A percentile compares a stretch with the other conserved stretches of the same genome.
Conservation (phyloP, 2,888 invertebrate species). For the Catocala fraxini region DNA sequence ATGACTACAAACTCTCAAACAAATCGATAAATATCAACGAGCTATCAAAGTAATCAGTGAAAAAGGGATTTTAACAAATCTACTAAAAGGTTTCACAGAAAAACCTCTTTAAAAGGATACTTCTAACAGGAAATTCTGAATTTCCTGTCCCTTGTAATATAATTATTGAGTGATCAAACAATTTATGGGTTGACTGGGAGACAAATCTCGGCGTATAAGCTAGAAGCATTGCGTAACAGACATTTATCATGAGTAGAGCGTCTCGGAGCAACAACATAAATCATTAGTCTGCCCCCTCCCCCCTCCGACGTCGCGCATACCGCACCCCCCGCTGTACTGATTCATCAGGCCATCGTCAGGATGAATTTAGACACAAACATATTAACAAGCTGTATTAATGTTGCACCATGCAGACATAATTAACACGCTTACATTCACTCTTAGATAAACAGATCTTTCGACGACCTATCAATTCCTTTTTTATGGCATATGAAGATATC, state of each 20-base stretch:
- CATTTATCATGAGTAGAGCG: slow-evolving; percentile 77
- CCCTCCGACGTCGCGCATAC: slow-evolving; percentile 46
- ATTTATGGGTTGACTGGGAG: slow-evolving; percentile 31
- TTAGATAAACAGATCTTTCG: neutral
- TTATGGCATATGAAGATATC: too few species aligned
- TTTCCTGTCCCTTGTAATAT: slow-evolving; percentile 37
- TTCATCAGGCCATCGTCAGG: slow-evolving; percentile 64
- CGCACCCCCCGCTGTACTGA: slow-evolving; percentile 52
- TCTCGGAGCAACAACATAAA: slow-evolving; percentile 75
- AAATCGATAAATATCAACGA: neutral
- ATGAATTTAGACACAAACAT: slow-evolving; percentile 51
- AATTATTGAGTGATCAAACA: slow-evolving; percentile 52
- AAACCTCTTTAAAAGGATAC: slow-evolving; percentile 32
- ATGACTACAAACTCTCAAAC: neutral
- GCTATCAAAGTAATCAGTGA: neutral
- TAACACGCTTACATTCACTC: neutral
- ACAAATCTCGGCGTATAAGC: slow-evolving; percentile 16
- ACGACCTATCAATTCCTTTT: too few species aligned
- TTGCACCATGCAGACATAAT: slow-evolving; percentile 13
- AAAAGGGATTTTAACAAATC: slow-evolving; percentile 26
- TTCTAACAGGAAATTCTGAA: slow-evolving; percentile 23
- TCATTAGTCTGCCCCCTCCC: slow-evolving; percentile 64
- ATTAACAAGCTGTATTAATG: slow-evolving; percentile 35
- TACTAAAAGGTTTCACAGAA: slow-evolving; percentile 33
- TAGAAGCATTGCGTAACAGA: slow-evolving; percentile 61